Evolutionary conservation across 2,888 invertebrate genomes (phyloP).

Genomic region (Drosophila formosana): DNA sequence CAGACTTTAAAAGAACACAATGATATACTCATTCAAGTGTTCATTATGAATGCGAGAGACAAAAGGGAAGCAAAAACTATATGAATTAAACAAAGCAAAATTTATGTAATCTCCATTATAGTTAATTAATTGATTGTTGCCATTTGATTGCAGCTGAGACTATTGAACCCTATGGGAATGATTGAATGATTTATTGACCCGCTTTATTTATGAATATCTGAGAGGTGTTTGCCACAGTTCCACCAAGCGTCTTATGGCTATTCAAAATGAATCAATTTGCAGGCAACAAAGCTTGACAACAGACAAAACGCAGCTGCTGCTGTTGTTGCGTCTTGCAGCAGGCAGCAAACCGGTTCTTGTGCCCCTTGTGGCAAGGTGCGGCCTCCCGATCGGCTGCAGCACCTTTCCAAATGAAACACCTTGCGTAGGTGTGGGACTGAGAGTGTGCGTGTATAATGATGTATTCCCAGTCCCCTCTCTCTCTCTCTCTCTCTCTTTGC

Average conservation of each 20-base stretch:
- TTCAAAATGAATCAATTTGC: conserved; percentile 59
- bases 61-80: not conserved
- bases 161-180: conserved; percentile 33
- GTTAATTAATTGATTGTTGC: conserved; percentile 36
- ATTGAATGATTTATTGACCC: conserved; percentile 42
- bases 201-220: not conserved
- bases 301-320: conserved; percentile 27
- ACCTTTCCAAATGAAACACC: conserved; percentile 52
- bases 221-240: conserved; percentile 37
- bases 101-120: conserved; percentile 10
- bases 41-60: not conserved
- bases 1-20: not conserved
- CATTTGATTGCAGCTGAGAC: conserved; percentile 7
- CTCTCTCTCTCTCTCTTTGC: not conserved
- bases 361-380: conserved; percentile 31
- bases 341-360: conserved; percentile 46
- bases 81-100: not conserved
- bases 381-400: conserved; percentile 12
- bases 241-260: conserved; percentile 7
- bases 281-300: conserved; percentile 37
- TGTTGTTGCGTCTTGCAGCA: conserved; percentile 22
- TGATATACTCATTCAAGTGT: not conserved
- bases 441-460: conserved; percentile 23
- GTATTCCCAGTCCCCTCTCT: conserved; percentile 8
- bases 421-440: conserved; percentile 34